Conservation (phyloP, 2,797 vertebrate genomes). For the Mormyrops attenuatus region DNA sequence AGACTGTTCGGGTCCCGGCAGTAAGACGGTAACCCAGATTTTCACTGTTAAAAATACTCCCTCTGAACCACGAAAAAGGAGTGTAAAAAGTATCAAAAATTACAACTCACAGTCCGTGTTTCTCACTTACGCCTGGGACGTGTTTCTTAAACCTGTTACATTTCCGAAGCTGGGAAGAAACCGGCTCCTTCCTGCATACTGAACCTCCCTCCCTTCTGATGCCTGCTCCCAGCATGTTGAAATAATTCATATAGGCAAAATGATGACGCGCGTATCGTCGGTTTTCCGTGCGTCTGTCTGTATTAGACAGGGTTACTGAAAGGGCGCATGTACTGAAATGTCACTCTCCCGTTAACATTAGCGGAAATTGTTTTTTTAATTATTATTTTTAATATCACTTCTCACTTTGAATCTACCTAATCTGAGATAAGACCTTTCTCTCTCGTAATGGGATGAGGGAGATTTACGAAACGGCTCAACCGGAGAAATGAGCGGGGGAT, state of each 20-base stretch:
- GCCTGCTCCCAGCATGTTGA: background rate
- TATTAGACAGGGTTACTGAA: background rate
- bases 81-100: background rate
- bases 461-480: background rate
- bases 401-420: background rate
- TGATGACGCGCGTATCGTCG: background rate
- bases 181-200: background rate
- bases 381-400: background rate
- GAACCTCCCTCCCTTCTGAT: background rate
- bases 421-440: background rate
- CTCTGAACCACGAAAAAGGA: background rate
- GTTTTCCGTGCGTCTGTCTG: background rate
- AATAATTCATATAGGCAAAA: background rate
- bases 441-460: slow-evolving; percentile 1
- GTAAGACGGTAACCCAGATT: slow-evolving; percentile 2
- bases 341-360: background rate
- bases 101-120: background rate
- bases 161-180: background rate
- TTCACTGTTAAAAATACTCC: slow-evolving; percentile 3
- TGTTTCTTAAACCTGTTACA: background rate
- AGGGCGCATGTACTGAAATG: background rate
- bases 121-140: background rate
- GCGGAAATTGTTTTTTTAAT: background rate
- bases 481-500: background rate
- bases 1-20: background rate